Conservation (phyloP, 2,113 vertebrate genomes). For the Plestiodon gilberti region DNA sequence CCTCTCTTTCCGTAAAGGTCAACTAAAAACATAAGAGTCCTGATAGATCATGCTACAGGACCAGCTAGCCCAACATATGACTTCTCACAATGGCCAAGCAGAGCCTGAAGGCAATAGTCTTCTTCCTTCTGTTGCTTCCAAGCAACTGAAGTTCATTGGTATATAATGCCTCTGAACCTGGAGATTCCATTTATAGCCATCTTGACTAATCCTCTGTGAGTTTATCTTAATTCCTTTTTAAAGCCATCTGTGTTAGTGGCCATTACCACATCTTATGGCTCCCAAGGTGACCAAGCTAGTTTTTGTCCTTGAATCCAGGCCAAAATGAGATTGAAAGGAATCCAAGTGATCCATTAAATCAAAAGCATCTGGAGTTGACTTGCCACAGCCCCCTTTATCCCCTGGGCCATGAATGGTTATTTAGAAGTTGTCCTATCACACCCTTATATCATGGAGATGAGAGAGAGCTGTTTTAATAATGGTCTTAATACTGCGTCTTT, state of each 20-base stretch:
- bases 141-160: too few species aligned
- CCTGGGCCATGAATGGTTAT: background rate
- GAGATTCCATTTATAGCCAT: too few species aligned
- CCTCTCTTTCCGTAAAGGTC: background rate
- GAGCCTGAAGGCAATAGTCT: too few species aligned
- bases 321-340: background rate
- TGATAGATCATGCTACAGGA: too few species aligned
- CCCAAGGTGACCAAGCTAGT: background rate
- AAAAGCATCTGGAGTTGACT: background rate
- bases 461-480: background rate
- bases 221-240: too few species aligned
- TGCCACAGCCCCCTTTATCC: background rate
- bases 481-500: background rate
- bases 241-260: too few species aligned
- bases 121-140: too few species aligned
- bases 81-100: too few species aligned
- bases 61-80: too few species aligned
- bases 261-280: too few species aligned
- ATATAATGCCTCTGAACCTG: too few species aligned
- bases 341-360: background rate
- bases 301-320: background rate
- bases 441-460: background rate
- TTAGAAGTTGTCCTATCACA: background rate
- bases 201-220: too few species aligned
- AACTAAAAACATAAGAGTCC: background rate